These are phyloP conservation scores for Nomada hirtipes DNA, from an alignment of 2,888 invertebrate species.

Conservation along the genomic window DNA sequence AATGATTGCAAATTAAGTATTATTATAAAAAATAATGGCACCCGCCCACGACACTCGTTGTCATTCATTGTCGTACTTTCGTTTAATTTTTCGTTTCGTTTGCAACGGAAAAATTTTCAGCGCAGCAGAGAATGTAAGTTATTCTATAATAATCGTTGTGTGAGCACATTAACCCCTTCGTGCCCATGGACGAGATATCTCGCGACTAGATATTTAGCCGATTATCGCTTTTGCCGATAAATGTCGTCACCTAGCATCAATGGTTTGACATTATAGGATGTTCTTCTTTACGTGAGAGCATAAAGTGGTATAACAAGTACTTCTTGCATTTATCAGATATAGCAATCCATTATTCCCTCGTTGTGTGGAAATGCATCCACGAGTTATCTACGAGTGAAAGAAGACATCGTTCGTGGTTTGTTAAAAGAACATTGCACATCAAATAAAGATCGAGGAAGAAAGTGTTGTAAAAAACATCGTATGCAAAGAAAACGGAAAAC, in stretches of 20 bases:
- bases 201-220: conserved; percentile 6
- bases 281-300: no score
- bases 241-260: conserved; percentile 7
- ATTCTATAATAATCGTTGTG: no score
- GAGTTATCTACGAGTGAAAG: conserved; percentile 1
- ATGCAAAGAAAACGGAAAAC: no score
- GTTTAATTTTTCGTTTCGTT: no score
- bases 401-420: background rate
- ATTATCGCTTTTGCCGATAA: conserved; percentile 16
- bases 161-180: no score
- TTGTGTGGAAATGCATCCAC: background rate
- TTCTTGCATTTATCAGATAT: background rate
- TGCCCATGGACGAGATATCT: background rate
- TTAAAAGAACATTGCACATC: background rate
- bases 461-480: background rate
- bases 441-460: background rate
- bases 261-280: background rate
- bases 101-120: no score
- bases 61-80: no score
- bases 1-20: no score
- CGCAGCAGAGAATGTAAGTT: background rate
- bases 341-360: background rate
- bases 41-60: no score
- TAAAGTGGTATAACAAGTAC: no score
- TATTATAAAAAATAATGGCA: no score